Conservation (phyloP, 2,888 invertebrate genomes). For the Synergus japonicus region DNA sequence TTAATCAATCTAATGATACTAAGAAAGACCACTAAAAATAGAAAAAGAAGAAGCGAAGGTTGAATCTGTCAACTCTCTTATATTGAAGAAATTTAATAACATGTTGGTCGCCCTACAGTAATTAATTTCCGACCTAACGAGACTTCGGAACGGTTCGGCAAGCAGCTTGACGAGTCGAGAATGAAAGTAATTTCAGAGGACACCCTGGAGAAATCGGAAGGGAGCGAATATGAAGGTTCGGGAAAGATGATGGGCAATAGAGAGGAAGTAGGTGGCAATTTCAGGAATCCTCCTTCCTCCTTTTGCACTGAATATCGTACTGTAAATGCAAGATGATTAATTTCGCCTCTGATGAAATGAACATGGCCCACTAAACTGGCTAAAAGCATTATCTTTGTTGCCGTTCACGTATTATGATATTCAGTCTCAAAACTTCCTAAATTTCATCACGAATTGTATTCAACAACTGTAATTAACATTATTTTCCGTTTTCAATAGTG, state of each 20-base stretch:
- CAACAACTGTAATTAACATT: neutral
- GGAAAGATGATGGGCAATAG: slow-evolving; percentile 30
- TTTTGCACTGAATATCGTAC: slow-evolving; percentile 2
- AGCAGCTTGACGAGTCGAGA: slow-evolving; percentile 35
- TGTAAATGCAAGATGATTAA: slow-evolving; percentile 35
- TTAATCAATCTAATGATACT: neutral
- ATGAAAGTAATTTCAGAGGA: slow-evolving; percentile 43
- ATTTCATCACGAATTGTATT: slow-evolving; percentile 17
- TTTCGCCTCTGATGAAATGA: slow-evolving; percentile 26
- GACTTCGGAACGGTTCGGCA: slow-evolving; percentile 37
- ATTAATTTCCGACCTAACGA: slow-evolving; percentile 43
- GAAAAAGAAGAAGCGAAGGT: neutral
- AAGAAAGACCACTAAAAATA: neutral
- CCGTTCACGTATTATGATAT: slow-evolving; percentile 6
- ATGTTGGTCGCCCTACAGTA: slow-evolving; percentile 38
- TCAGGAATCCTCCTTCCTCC: slow-evolving; percentile 13
- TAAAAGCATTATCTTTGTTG: slow-evolving; percentile 37
- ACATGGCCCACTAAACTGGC: slow-evolving; percentile 28
- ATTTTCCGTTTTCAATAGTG: neutral
- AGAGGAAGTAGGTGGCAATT: slow-evolving; percentile 30
- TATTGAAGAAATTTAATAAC: slow-evolving; percentile 41
- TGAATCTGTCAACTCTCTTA: slow-evolving; percentile 12
- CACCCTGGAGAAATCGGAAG: slow-evolving; percentile 44
- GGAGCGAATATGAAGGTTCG: slow-evolving; percentile 30
- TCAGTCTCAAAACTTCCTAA: neutral